Evolutionary conservation across 2,797 vertebrate genomes (phyloP).

Genomic region (Crypturellus tataupa): DNA sequence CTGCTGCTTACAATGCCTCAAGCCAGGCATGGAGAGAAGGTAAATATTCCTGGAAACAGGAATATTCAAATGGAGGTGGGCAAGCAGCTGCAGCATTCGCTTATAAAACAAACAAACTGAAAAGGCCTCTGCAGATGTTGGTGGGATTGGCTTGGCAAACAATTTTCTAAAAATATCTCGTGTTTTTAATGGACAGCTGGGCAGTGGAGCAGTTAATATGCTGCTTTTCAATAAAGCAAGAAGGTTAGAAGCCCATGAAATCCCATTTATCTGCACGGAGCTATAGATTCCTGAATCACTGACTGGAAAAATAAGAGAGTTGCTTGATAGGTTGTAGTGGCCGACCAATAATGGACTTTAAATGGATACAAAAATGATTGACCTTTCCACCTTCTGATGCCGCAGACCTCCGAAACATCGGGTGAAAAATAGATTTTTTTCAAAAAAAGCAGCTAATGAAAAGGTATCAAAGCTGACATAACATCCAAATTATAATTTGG

Average conservation of each 20-base stretch:
- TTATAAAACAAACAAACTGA: conserved; percentile 20
- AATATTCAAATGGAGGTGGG: conserved; percentile 14
- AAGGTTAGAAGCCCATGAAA: conserved; percentile 74
- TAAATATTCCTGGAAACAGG: conserved; percentile 5
- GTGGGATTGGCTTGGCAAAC: conserved; percentile 65
- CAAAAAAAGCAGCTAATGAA: conserved; percentile 37
- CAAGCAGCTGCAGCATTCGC: conserved; percentile 29
- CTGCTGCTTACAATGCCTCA: neutral
- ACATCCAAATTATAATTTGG: conserved; percentile 65
- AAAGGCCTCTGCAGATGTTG: conserved; percentile 45
- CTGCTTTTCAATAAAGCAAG: conserved; percentile 78
- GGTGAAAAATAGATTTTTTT: neutral
- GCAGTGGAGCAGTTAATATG: conserved; percentile 74
- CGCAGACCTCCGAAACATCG: conserved; percentile 8
- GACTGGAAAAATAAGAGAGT: conserved; percentile 70
- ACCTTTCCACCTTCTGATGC: conserved; percentile 51
- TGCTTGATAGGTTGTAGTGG: conserved; percentile 48
- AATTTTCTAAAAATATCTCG: conserved; percentile 70
- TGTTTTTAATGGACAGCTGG: conserved; percentile 69
- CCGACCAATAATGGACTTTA: conserved; percentile 40
- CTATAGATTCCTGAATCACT: conserved; percentile 61
- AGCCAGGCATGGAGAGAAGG: conserved; percentile 42
- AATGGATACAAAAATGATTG: conserved; percentile 49
- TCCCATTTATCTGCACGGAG: conserved; percentile 68
- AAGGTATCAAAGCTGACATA: conserved; percentile 63